Evolutionary conservation across 1,140 invertebrate species (phyloP), one percentile per base, ranked within the genome.

Genomic region (Saccostrea glomerata): DNA sequence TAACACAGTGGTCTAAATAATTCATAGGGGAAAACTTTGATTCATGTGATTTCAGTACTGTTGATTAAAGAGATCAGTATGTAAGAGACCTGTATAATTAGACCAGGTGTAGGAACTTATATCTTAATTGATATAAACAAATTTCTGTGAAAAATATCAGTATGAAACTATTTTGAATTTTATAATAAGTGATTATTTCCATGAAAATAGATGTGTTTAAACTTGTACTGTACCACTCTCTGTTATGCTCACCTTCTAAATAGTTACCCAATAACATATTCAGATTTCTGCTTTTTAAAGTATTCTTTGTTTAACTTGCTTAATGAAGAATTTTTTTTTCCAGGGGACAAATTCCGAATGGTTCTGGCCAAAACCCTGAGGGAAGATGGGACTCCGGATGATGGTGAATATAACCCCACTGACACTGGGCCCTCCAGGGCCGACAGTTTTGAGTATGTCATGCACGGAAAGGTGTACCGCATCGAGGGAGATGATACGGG

Each of bases 391-490:
- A 98, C 98, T 93, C 97, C 98, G 0, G 99, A 99, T 92, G 97
- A 96, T 87, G 97, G 97, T 0, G 99, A 99, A 94, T 99, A 97
- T 96, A 98, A 98, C 93, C 97, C 98, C 2, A 95, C 96, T 5
- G 97, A 97, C 77, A 95, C 97, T 90, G 97, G 97, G 84, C 97
- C 98, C 0, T 95, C 93, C 12, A 92, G 93, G 85, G 98, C 98
- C 0, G 98, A 99, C 93, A 98, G 97, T 93, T 99, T 99, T 93
- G 99, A 99, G 94, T 99, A 99, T 95, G 98, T 99, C 15, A 99
- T 99, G 99, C 99, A 98, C 90, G 99, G 99, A n/a, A 99, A 99
- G 95, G 98, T 99, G 83, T 99, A 99, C 95, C 96, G 98, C 84
- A 99, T 99, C 93, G 99, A 99, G 95, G 98, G 98, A 17, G 99